These are phyloP conservation scores for Corydoras sp. DNA, from an alignment of 2,113 vertebrate species.

Conservation along the genomic window DNA sequence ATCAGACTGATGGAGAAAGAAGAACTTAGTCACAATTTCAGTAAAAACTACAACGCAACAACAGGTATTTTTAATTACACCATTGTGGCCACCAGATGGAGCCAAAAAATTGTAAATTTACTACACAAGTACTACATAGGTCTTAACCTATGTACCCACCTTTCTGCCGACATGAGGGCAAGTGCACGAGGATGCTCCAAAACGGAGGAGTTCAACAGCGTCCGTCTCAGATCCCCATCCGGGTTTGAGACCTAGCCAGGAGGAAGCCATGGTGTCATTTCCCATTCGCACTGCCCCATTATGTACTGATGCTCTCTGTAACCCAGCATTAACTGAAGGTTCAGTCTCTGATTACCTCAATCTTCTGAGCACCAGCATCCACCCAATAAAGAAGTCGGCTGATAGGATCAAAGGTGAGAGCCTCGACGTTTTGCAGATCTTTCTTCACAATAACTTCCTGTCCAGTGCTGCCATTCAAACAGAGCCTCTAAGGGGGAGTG, in stretches of 20 bases:
- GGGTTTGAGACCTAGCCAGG: conserved; percentile 81
- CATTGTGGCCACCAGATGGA: not conserved
- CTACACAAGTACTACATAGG: not conserved
- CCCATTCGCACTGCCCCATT: too few species aligned
- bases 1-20: conserved; percentile 71
- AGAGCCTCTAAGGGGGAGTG: conserved; percentile 73
- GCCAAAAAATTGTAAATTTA: too few species aligned
- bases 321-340: not conserved
- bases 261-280: too few species aligned
- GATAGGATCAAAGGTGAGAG: conserved; percentile 88
- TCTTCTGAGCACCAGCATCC: conserved; percentile 88
- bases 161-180: conserved; percentile 77
- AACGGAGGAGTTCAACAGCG: conserved; percentile 81
- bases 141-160: conserved; percentile 60
- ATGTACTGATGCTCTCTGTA: too few species aligned
- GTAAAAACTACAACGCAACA: not conserved
- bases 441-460: conserved; percentile 86
- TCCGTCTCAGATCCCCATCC: conserved; percentile 84
- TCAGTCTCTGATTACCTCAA: conserved; percentile 73
- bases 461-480: conserved; percentile 87
- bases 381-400: conserved; percentile 94
- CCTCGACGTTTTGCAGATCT: conserved; percentile 87
- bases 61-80: not conserved
- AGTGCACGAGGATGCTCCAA: conserved; percentile 89
- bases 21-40: not conserved